phyloP scores from a whole-genome alignment of 2,113 vertebrate genomes.

The Sylvietta virens region DNA sequence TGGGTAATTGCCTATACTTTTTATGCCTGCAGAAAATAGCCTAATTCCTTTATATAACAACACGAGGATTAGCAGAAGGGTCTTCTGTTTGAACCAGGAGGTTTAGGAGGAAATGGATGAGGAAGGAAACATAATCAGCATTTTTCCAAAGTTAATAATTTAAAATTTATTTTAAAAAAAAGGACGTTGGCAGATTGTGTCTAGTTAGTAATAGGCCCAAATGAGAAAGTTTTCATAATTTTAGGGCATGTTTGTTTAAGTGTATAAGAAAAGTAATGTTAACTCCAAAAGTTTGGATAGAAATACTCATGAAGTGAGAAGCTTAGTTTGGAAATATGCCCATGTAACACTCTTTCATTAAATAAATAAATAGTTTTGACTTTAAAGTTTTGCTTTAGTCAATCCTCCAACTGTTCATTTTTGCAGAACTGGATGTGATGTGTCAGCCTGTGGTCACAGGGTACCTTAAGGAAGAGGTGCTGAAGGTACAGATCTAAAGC shows the following conservation, averaged over 20 bases:
- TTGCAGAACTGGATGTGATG: neutral
- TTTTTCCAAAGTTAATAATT: neutral
- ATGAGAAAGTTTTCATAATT: neutral
- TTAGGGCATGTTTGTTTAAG: neutral
- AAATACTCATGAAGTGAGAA: neutral
- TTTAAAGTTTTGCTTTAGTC: neutral
- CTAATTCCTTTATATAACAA: neutral
- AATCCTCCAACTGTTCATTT: neutral
- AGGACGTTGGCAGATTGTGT: neutral
- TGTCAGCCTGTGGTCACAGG: neutral
- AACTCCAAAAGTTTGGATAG: neutral
- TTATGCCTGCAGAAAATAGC: neutral
- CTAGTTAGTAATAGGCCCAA: neutral
- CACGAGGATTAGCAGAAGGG: neutral
- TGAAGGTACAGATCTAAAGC: neutral
- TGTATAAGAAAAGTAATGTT: neutral
- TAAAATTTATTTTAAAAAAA: neutral
- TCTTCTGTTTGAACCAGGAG: neutral
- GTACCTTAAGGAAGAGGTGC: neutral
- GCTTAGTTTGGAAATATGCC: neutral
- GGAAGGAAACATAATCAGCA: neutral
- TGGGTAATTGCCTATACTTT: neutral
- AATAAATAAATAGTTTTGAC: neutral
- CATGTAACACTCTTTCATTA: neutral
- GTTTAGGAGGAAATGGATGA: neutral